phyloP scores from a whole-genome alignment of 2,888 invertebrate species.

The Tiphia femorata region DNA sequence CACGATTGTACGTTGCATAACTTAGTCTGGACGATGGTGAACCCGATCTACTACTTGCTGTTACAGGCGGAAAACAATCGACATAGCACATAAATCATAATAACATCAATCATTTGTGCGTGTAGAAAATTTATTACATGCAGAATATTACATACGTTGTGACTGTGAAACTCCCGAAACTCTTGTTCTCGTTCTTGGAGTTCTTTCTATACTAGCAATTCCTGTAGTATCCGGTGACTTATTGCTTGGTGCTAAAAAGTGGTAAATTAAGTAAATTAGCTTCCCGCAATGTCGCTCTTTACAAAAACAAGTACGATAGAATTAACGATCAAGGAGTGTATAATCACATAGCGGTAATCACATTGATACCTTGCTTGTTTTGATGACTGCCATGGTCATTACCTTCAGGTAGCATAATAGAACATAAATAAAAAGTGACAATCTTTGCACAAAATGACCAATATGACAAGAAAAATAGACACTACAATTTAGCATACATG shows the following conservation, averaged over 20 bases:
- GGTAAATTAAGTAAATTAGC: neutral
- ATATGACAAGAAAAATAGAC: too few relatives aligned
- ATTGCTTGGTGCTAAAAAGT: constrained; percentile 75
- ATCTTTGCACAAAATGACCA: neutral
- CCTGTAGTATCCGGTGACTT: constrained; percentile 73
- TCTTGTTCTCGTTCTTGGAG: constrained; percentile 73
- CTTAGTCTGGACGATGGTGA: constrained; percentile 91
- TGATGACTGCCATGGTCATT: constrained; percentile 41
- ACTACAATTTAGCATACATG: too few relatives aligned
- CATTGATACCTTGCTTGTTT: constrained; percentile 47
- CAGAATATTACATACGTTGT: constrained; percentile 80
- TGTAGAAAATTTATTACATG: neutral
- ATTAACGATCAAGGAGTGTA: neutral
- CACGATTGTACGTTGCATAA: constrained; percentile 77
- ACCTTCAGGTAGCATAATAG: constrained; percentile 47
- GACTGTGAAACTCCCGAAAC: constrained; percentile 89
- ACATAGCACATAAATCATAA: neutral
- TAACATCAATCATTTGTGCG: neutral
- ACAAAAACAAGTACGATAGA: neutral
- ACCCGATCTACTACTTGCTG: constrained; percentile 93
- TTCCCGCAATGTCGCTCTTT: too few relatives aligned
- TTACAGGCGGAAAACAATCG: constrained; percentile 24
- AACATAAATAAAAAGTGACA: constrained; percentile 7
- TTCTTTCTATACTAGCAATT: constrained; percentile 75
- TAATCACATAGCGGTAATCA: neutral